A percentile compares a stretch with the other conserved stretches of the same genome.
phyloP scores from a whole-genome alignment of 2,888 invertebrate genomes.

The Xanthia togata region DNA sequence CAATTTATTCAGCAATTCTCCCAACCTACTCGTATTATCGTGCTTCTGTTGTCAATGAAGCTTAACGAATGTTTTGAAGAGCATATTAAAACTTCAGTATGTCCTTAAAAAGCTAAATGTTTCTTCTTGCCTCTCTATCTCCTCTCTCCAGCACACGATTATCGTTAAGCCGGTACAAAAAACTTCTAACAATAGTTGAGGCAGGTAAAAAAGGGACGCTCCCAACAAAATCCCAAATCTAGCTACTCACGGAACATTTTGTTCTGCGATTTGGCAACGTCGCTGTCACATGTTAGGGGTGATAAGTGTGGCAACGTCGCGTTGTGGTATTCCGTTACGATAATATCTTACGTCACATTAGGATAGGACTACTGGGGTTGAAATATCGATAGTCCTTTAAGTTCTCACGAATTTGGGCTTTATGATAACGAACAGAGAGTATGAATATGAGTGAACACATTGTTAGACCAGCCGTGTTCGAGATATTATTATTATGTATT shows the following conservation, averaged over 20 bases:
- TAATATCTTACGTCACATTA: conserved; percentile 52
- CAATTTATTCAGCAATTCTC: not conserved
- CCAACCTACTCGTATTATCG: not conserved
- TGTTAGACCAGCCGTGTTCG: too few species aligned
- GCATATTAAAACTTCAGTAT: not conserved
- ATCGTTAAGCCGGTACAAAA: conserved; percentile 59
- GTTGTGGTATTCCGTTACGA: conserved; percentile 38
- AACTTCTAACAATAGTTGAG: conserved; percentile 71
- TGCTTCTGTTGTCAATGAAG: not conserved
- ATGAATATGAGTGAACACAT: not conserved
- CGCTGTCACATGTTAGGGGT: conserved; percentile 75
- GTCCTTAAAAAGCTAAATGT: not conserved
- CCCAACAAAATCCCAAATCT: conserved; percentile 73
- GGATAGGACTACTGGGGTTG: conserved; percentile 36
- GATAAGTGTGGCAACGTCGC: conserved; percentile 79
- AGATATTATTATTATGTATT: not conserved
- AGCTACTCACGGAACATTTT: conserved; percentile 73
- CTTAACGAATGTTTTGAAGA: not conserved
- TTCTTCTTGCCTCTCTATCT: conserved; percentile 13
- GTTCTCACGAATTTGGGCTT: not conserved
- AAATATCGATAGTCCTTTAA: conserved; percentile 5
- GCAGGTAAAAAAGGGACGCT: conserved; percentile 81
- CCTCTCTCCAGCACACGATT: conserved; percentile 22
- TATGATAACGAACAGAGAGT: not conserved
- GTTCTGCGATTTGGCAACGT: conserved; percentile 81